Evolutionary conservation across 2,888 invertebrate species (phyloP).

Genomic region (Apodemia duryi): DNA sequence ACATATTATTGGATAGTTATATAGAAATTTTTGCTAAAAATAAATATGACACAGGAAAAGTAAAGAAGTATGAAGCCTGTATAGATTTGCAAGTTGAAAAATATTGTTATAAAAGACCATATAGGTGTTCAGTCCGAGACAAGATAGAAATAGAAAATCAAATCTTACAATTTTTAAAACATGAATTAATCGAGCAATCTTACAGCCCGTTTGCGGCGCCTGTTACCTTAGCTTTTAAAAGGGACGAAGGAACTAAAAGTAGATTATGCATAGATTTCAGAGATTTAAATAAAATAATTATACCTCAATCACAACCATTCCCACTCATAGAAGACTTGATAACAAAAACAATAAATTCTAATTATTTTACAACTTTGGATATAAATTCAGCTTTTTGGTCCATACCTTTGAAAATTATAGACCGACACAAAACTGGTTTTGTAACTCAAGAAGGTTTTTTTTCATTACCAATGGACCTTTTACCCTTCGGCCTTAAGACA

Average conservation of each 20-base stretch:
- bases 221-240: no score
- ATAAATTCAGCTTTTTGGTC: constrained; percentile 51
- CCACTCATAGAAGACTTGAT: constrained; percentile 33
- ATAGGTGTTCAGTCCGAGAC: background rate
- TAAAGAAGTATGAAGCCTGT: background rate
- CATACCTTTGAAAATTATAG: constrained; percentile 41
- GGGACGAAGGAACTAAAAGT: background rate
- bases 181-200: no score
- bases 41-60: background rate
- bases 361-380: constrained; percentile 41
- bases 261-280: background rate
- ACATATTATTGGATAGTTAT: background rate
- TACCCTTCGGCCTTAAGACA: constrained; percentile 39
- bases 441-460: constrained; percentile 27
- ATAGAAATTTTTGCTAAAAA: background rate
- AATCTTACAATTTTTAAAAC: no score
- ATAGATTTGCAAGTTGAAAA: constrained; percentile 2
- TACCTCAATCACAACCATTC: constrained; percentile 6
- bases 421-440: constrained; percentile 42
- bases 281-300: constrained; percentile 8
- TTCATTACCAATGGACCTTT: constrained; percentile 32
- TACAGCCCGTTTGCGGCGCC: no score
- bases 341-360: constrained; percentile 40
- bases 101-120: background rate
- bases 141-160: background rate